phyloP scores from a whole-genome alignment of 2,797 vertebrate species.

The Urocyon cinereoargenteus region DNA sequence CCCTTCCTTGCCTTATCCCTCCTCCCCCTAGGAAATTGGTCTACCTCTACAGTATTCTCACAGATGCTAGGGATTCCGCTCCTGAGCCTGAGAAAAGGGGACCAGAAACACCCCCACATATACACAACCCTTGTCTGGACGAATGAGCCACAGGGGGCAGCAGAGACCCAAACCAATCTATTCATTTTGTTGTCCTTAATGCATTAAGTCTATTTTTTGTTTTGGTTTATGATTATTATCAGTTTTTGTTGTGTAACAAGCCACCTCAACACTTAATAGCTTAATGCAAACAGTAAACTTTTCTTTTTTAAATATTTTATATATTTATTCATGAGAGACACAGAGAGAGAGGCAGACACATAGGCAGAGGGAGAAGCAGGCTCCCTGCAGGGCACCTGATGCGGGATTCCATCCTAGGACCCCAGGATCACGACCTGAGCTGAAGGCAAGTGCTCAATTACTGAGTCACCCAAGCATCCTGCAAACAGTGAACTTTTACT shows the following conservation, averaged over 20 bases:
- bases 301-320: not conserved
- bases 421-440: too few species aligned
- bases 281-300: not conserved
- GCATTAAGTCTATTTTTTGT: not conserved
- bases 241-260: constrained; percentile 22
- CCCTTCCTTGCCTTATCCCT: not conserved
- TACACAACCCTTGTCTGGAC: not conserved
- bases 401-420: too few species aligned
- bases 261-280: not conserved
- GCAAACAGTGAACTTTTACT: not conserved
- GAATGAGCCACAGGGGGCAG: not conserved
- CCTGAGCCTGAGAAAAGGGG: not conserved
- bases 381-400: too few species aligned
- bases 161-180: not conserved
- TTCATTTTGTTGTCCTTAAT: not conserved
- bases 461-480: not conserved
- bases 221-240: not conserved
- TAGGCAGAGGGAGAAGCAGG: too few species aligned
- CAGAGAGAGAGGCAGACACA: too few species aligned
- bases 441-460: too few species aligned
- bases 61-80: not conserved
- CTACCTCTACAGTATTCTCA: not conserved
- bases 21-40: not conserved
- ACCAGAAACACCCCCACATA: not conserved
- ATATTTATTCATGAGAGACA: too few species aligned